Evolutionary conservation across 2,113 vertebrate genomes (phyloP).

Genomic region (Zosterops pallidus): DNA sequence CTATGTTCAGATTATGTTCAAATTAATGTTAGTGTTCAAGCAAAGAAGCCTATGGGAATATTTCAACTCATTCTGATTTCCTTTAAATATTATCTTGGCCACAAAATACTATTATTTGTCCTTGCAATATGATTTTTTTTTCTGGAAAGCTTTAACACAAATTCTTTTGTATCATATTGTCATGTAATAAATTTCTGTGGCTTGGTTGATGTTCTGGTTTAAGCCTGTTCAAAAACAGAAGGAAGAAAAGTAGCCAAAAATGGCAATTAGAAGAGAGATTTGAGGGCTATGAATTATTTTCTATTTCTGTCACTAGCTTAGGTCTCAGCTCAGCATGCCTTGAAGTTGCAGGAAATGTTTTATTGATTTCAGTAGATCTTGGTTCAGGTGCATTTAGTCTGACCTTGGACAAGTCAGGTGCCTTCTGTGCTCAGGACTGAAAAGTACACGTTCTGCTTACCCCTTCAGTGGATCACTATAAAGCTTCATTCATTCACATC

Average conservation of each 20-base stretch:
- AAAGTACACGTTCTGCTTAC: neutral
- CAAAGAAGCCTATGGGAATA: neutral
- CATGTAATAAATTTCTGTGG: neutral
- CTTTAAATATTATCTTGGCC: neutral
- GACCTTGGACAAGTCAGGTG: neutral
- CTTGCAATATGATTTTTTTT: conserved; percentile 1
- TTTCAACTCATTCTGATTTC: neutral
- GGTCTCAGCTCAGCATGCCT: neutral
- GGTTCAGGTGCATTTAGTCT: neutral
- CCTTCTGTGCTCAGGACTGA: neutral
- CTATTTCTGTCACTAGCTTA: neutral
- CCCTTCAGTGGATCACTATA: neutral
- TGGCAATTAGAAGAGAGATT: conserved; percentile 18
- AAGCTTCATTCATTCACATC: conserved; percentile 8
- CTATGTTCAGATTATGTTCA: neutral
- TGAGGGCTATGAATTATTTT: conserved; percentile 15
- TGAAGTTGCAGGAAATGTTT: neutral
- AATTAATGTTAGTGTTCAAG: neutral
- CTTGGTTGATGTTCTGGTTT: conserved; percentile 5
- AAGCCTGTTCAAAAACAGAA: conserved; percentile 18
- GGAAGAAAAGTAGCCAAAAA: conserved; percentile 51
- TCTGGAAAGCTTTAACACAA: conserved; percentile 8
- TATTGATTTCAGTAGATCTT: neutral
- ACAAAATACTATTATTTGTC: neutral
- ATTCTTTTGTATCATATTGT: neutral